Conservation (phyloP, 2,888 invertebrate species). For the Hedychridium roseum region DNA sequence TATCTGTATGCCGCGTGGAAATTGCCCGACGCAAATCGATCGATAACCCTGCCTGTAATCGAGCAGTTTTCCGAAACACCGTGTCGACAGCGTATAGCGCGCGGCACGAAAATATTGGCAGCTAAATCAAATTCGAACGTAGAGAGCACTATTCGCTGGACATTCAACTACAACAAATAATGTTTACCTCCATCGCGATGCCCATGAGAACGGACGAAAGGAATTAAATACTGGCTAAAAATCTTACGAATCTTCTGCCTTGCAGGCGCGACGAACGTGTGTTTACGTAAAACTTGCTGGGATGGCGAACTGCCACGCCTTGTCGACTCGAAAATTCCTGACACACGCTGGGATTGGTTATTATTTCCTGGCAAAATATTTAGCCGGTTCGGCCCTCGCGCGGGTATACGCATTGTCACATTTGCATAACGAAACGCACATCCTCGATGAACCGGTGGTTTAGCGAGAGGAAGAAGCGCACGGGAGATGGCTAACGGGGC, state of each 20-base stretch:
- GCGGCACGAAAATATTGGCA: slow-evolving; percentile 13
- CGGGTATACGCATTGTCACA: slow-evolving; percentile 2
- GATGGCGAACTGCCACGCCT: too few relatives aligned
- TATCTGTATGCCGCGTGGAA: slow-evolving; percentile 7
- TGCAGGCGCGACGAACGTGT: too few relatives aligned
- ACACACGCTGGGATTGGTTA: too few relatives aligned
- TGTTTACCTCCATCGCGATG: too few relatives aligned
- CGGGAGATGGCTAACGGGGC: slow-evolving; percentile 18
- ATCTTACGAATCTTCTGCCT: too few relatives aligned
- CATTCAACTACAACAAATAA: too few relatives aligned
- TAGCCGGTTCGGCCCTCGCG: slow-evolving; percentile 11
- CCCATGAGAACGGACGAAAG: too few relatives aligned
- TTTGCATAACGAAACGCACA: slow-evolving; percentile 17
- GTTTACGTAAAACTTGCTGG: too few relatives aligned
- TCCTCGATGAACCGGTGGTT: slow-evolving; percentile 11
- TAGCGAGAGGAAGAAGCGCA: slow-evolving; percentile 11
- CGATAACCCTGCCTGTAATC: slow-evolving; percentile 33
- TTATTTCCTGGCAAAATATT: slow-evolving; percentile 16
- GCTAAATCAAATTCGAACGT: slow-evolving; percentile 4
- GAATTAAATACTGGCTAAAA: too few relatives aligned
- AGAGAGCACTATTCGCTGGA: too few relatives aligned
- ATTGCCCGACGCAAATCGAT: slow-evolving; percentile 34
- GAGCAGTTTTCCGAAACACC: slow-evolving; percentile 21
- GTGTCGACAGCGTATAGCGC: slow-evolving; percentile 10
- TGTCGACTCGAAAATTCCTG: too few relatives aligned